Percentiles rank a stretch among this genome's conserved stretches.
Conservation (phyloP, 2,113 vertebrate genomes). For the Ptilorrhoa leucosticta region DNA sequence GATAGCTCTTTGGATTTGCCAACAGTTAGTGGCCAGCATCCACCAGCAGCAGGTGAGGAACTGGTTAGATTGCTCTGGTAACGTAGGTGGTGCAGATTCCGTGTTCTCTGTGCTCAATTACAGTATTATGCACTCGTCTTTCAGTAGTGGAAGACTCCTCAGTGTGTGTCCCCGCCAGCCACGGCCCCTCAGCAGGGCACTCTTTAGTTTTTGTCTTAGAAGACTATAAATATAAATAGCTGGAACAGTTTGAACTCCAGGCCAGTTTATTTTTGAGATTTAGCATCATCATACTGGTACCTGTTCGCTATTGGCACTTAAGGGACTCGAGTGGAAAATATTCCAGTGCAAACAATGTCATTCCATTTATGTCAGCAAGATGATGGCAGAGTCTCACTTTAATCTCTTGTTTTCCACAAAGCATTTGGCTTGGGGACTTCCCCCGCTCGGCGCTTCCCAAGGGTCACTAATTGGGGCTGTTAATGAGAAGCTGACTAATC, state of each 20-base stretch:
- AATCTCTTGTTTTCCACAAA: background rate
- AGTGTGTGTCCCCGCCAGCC: conserved; percentile 35
- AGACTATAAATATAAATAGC: conserved; percentile 33
- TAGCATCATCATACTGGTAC: background rate
- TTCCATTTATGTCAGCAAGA: background rate
- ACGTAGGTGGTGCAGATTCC: conserved; percentile 44
- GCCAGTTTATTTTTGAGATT: conserved; percentile 34
- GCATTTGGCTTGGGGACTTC: background rate
- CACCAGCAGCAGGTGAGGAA: conserved; percentile 99
- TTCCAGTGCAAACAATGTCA: background rate
- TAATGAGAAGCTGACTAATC: background rate
- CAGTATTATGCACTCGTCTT: conserved; percentile 58
- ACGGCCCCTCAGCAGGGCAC: conserved; percentile 35
- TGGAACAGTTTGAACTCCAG: conserved; percentile 29
- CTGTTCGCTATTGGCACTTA: background rate
- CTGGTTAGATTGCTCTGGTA: conserved; percentile 98
- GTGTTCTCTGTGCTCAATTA: conserved; percentile 36
- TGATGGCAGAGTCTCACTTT: background rate
- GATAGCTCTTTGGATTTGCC: conserved; percentile 99
- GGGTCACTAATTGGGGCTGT: conserved; percentile 6
- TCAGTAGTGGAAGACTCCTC: conserved; percentile 14
- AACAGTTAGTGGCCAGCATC: conserved; percentile 93
- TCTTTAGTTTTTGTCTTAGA: conserved; percentile 26
- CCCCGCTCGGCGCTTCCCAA: background rate
- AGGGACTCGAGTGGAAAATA: background rate